phyloP scores from a whole-genome alignment of 92 coral and sea anemone species.

The Paramuricea clavata region DNA sequence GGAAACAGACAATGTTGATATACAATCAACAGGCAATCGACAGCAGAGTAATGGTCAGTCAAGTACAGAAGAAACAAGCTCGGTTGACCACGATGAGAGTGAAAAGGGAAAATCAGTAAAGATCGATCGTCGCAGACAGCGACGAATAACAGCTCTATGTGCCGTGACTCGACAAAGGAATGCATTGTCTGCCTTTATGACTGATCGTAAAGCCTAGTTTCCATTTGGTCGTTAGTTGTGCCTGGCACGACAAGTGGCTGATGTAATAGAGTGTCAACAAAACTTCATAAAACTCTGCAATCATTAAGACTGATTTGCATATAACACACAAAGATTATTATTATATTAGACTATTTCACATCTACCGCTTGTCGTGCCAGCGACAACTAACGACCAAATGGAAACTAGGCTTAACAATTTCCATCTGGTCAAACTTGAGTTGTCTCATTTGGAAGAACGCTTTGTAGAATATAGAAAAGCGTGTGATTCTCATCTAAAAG shows the following conservation, averaged over 20 bases:
- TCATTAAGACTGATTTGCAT: no score
- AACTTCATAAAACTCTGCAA: no score
- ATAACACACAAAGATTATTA: no score
- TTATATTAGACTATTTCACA: no score
- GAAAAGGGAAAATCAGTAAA: constrained; percentile 23
- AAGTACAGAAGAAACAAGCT: neutral
- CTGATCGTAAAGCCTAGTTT: no score
- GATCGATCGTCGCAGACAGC: constrained; percentile 55
- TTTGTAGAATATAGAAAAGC: constrained; percentile 51
- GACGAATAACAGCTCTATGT: constrained; percentile 50
- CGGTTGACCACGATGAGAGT: constrained; percentile 10
- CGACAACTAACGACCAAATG: no score
- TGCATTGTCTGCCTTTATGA: constrained; percentile 48
- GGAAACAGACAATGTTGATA: neutral
- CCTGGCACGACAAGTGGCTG: no score
- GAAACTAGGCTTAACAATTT: no score
- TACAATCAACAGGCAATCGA: constrained; percentile 16
- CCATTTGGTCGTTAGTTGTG: no score
- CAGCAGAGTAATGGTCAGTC: constrained; percentile 1
- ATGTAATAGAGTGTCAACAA: no score
- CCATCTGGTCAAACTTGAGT: constrained; percentile 60
- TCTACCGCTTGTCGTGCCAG: no score
- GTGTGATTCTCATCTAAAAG: constrained; percentile 31
- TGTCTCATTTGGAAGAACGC: constrained; percentile 36
- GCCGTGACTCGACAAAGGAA: constrained; percentile 69